A percentile compares a stretch with the other conserved stretches of the same genome.
Evolutionary conservation across 2,113 vertebrate species (phyloP).

Genomic region (Symphodus melops): DNA sequence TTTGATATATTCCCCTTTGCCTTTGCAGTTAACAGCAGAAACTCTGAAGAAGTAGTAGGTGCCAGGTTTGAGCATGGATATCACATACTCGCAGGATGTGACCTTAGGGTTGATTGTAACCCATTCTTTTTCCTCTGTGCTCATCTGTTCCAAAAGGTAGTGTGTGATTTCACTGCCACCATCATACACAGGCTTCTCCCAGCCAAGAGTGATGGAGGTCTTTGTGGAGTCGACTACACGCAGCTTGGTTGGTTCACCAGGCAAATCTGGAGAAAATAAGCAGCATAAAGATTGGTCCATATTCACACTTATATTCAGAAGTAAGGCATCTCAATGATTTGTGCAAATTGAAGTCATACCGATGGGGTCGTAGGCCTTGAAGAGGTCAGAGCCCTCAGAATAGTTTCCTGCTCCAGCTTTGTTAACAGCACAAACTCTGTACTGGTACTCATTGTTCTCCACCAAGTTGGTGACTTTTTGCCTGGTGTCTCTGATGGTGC

Average conservation of each 20-base stretch:
- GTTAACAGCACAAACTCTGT: conserved; percentile 93
- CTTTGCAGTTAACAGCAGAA: conserved; percentile 91
- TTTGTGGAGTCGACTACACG: conserved; percentile 95
- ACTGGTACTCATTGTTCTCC: conserved; percentile 94
- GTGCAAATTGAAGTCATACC: conserved; percentile 81
- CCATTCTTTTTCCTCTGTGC: conserved; percentile 93
- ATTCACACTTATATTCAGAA: not conserved
- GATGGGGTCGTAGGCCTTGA: conserved; percentile 93
- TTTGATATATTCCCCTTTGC: conserved; percentile 93
- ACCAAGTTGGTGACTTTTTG: conserved; percentile 92
- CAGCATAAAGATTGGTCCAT: not conserved
- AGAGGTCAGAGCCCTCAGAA: conserved; percentile 93
- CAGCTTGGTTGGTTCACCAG: conserved; percentile 93
- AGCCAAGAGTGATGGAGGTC: conserved; percentile 94
- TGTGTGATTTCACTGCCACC: conserved; percentile 94
- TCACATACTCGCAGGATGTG: conserved; percentile 94
- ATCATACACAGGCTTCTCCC: conserved; percentile 96
- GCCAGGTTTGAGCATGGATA: conserved; percentile 91
- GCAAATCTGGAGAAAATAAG: conserved; percentile 86
- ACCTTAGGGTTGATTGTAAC: conserved; percentile 90
- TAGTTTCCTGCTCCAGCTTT: conserved; percentile 95
- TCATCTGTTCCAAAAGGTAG: conserved; percentile 92
- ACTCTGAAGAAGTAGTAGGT: conserved; percentile 95
- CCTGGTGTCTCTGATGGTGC: conserved; percentile 95
- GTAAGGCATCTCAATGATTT: not conserved